phyloP scores from a whole-genome alignment of 1,140 invertebrate species.

The Pogonomyrmex californicus region DNA sequence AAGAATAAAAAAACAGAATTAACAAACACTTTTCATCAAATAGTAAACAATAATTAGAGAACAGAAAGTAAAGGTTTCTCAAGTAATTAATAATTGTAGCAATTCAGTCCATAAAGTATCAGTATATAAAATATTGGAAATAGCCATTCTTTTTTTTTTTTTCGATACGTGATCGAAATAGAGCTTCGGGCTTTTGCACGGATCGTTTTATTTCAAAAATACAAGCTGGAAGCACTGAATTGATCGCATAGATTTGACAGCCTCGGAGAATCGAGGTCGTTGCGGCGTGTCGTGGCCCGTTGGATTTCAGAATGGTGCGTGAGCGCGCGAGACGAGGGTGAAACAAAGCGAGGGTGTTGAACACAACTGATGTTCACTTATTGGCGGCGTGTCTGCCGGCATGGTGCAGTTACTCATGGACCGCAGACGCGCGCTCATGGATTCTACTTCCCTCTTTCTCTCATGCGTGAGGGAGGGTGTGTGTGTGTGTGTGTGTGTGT shows the following conservation, averaged over 20 bases:
- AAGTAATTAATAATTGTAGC: background rate
- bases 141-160: background rate
- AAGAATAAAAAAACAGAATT: background rate
- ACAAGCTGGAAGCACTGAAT: constrained; percentile 33
- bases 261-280: constrained; percentile 52
- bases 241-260: constrained; percentile 54
- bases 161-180: background rate
- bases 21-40: background rate
- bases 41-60: background rate
- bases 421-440: constrained; percentile 73
- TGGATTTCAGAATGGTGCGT: constrained; percentile 71
- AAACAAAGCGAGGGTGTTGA: constrained; percentile 83
- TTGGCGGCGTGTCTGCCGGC: constrained; percentile 86
- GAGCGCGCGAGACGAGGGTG: constrained; percentile 70
- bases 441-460: constrained; percentile 67
- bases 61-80: background rate
- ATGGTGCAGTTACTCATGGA: constrained; percentile 83
- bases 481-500: background rate
- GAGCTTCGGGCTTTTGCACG: too few species aligned
- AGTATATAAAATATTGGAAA: background rate
- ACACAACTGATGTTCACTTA: constrained; percentile 86
- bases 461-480: background rate
- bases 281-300: constrained; percentile 62
- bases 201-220: constrained; percentile 29
- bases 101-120: background rate